phyloP scores from a whole-genome alignment of 2,888 invertebrate species.

The Erebia ligea region DNA sequence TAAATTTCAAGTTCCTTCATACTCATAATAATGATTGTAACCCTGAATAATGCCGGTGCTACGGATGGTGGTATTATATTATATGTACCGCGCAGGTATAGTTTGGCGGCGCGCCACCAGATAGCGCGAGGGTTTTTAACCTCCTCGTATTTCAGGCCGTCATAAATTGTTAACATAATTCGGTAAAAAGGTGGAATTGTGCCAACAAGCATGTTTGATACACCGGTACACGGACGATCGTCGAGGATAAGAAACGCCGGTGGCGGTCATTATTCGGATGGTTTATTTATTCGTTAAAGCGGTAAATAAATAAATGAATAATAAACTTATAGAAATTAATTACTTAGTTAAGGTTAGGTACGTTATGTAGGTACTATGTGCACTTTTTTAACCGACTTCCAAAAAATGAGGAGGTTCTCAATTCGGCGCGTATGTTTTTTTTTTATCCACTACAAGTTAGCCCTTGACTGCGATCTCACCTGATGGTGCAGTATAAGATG shows the following conservation, averaged over 20 bases:
- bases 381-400: too few species aligned
- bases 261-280: neutral
- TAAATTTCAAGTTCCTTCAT: too few species aligned
- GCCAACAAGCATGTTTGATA: slow-evolving; percentile 35
- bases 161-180: slow-evolving; percentile 75
- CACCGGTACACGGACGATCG: slow-evolving; percentile 2
- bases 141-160: slow-evolving; percentile 68
- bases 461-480: too few species aligned
- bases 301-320: too few species aligned
- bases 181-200: slow-evolving; percentile 61
- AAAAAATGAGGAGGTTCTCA: too few species aligned
- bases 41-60: slow-evolving; percentile 36
- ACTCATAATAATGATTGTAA: too few species aligned
- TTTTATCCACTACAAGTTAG: too few species aligned
- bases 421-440: too few species aligned
- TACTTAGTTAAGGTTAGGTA: too few species aligned
- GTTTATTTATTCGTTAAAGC: neutral
- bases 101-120: slow-evolving; percentile 75
- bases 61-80: slow-evolving; percentile 63
- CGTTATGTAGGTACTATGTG: too few species aligned
- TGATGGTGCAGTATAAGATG: too few species aligned
- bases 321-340: too few species aligned
- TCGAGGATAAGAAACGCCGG: neutral
- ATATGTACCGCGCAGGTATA: slow-evolving; percentile 79
- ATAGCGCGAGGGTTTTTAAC: slow-evolving; percentile 78